Evolutionary conservation across 2,888 invertebrate genomes (phyloP).

Genomic region (Drosophila setosimentum): DNA sequence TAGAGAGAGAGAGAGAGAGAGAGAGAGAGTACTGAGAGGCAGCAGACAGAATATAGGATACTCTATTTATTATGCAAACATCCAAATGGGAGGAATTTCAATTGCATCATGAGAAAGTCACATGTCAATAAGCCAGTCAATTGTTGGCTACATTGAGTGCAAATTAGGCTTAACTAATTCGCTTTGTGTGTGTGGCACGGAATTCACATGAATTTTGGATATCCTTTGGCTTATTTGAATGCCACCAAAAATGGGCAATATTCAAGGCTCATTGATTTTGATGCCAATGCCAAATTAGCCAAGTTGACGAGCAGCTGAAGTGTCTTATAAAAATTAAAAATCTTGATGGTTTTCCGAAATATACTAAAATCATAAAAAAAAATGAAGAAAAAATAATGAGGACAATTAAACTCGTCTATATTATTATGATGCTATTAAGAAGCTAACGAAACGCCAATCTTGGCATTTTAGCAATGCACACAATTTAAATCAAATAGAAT

Average conservation of each 20-base stretch:
- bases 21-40: not conserved
- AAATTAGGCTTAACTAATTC: constrained; percentile 78
- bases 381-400: constrained; percentile 4
- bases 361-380: no score
- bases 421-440: not conserved
- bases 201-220: constrained; percentile 30
- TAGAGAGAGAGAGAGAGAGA: not conserved
- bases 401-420: constrained; percentile 6
- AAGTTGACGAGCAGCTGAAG: not conserved
- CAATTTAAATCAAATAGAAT: not conserved
- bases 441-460: constrained; percentile 3
- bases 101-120: constrained; percentile 62
- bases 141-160: constrained; percentile 66
- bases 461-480: not conserved
- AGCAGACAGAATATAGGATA: not conserved
- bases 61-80: constrained; percentile 18
- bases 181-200: constrained; percentile 45
- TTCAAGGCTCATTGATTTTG: constrained; percentile 62
- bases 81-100: constrained; percentile 43
- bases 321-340: constrained; percentile 8
- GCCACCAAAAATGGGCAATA: constrained; percentile 44
- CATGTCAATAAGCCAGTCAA: constrained; percentile 55
- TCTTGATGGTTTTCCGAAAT: constrained; percentile 13
- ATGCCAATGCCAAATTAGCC: constrained; percentile 23
- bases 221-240: constrained; percentile 17